phyloP scores from a whole-genome alignment of 2,888 invertebrate genomes.

The Meliscaeva auricollis region DNA sequence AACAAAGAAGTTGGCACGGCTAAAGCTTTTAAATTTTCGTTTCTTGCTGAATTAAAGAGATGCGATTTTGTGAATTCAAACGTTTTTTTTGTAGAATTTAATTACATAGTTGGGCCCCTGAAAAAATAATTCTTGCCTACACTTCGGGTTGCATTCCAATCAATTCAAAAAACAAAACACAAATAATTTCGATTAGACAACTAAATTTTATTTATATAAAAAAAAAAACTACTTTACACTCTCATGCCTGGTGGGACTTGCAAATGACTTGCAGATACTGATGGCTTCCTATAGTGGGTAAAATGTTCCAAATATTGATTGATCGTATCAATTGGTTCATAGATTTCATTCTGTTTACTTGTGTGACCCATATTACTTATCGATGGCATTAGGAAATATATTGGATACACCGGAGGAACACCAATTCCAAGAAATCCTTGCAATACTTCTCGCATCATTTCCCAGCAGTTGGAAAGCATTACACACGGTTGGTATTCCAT shows the following conservation, averaged over 20 bases:
- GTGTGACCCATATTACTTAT: conserved; percentile 82
- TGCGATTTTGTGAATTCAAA: too few relatives aligned
- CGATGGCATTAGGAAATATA: conserved; percentile 84
- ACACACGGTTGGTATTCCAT: conserved; percentile 96
- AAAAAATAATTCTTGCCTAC: too few relatives aligned
- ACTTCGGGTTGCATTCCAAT: too few relatives aligned
- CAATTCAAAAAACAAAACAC: background rate
- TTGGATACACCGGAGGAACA: conserved; percentile 90
- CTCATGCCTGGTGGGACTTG: conserved; percentile 70
- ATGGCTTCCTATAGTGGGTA: conserved; percentile 93
- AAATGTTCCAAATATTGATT: conserved; percentile 98
- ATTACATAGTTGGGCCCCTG: too few relatives aligned
- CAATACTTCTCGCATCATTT: conserved; percentile 94
- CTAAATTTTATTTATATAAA: conserved; percentile 44
- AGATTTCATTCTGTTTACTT: conserved; percentile 85
- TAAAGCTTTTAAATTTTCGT: too few relatives aligned
- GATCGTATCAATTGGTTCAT: conserved; percentile 95
- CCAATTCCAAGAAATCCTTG: conserved; percentile 94
- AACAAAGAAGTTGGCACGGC: too few relatives aligned
- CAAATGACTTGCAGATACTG: conserved; percentile 82
- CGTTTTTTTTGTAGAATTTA: too few relatives aligned
- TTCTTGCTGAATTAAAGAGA: too few relatives aligned
- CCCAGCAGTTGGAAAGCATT: conserved; percentile 95
- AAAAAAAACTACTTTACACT: conserved; percentile 23
- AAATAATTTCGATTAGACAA: background rate